Conservation (phyloP, 2,888 invertebrate genomes). For the Polydesmus complanatus region DNA sequence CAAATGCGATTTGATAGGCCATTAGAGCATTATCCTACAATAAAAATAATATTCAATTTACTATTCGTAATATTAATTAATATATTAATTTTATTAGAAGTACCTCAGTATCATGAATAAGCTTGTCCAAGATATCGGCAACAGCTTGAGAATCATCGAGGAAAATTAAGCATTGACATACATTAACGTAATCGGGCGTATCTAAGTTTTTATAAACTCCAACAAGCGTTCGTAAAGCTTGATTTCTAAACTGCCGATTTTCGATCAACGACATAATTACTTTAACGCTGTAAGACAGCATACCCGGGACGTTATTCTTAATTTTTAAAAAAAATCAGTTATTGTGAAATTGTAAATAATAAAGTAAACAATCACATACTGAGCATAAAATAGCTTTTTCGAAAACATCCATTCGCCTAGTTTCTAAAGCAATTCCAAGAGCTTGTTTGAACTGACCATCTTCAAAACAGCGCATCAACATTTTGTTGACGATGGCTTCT, state of each 20-base stretch:
- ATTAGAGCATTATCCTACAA: constrained; percentile 62
- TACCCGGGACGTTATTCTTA: constrained; percentile 67
- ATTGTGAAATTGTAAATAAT: neutral
- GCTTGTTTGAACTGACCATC: constrained; percentile 93
- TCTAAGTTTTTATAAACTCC: constrained; percentile 74
- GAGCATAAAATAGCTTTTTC: constrained; percentile 80
- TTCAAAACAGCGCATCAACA: constrained; percentile 91
- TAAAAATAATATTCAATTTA: constrained; percentile 1
- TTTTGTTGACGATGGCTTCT: constrained; percentile 87
- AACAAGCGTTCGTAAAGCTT: constrained; percentile 75
- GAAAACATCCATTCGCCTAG: constrained; percentile 92
- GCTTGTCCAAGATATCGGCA: constrained; percentile 78
- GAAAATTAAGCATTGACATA: constrained; percentile 95
- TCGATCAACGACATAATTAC: constrained; percentile 93
- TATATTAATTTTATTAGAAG: constrained; percentile 17
- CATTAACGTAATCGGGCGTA: constrained; percentile 92
- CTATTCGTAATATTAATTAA: neutral
- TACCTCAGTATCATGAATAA: constrained; percentile 59
- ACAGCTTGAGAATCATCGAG: constrained; percentile 86
- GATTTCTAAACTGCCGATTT: constrained; percentile 81
- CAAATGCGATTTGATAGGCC: constrained; percentile 98
- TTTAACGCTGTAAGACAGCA: constrained; percentile 90
- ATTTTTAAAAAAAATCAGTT: neutral
- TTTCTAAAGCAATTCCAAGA: constrained; percentile 89
- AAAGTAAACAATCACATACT: constrained; percentile 29